Evolutionary conservation across 1,140 invertebrate species (phyloP), one percentile per base, ranked within the genome.

Genomic region (Halyomorpha halys): DNA sequence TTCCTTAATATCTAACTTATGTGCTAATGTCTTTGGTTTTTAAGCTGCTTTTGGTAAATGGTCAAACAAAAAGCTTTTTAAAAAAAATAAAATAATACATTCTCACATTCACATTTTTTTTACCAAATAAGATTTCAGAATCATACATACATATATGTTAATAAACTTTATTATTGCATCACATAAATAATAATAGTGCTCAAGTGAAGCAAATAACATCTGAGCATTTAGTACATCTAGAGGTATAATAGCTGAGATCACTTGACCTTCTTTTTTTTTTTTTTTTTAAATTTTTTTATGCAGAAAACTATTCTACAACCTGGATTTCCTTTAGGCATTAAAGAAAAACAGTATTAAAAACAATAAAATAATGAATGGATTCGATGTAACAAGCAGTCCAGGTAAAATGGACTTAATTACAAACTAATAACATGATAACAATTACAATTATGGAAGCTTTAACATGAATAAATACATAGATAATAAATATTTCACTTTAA

Each of bases 391-490:
- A 56, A 56, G 53, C 53, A 56, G 53, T 56, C 53, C 23, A 25
- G 15, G 15, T 23, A 39, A 39, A 39, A 39, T 23, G 23, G 53
- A 56, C 53, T 56, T 15, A 56, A 23, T 56, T 39, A 56, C 18
- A 56, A 56, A 56, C 53, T 56, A 56, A 56, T 56, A 56, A 56
- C 53, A 56, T 25, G 34, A 27, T 56, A 56, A 56, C 53, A 56
- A 56, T 25, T 39, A 39, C 34, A 56, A 23, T 56, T 56, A 56
- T 56, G 53, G 53, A 56, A 56, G 53, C 53, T 56, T 18, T 56
- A 56, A 56, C 53, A 56, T 56, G 53, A 56, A 56, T 56, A 56
- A 56, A 25, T 21, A 49, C 21, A 56, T 56, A 19, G 19, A 56
- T 56, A 56, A 56, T 56, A 56, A 23, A 23, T 56, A 25, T 56